These are phyloP conservation scores for Carassius carassius DNA, from an alignment of 2,113 vertebrate genomes.

Conservation along the genomic window DNA sequence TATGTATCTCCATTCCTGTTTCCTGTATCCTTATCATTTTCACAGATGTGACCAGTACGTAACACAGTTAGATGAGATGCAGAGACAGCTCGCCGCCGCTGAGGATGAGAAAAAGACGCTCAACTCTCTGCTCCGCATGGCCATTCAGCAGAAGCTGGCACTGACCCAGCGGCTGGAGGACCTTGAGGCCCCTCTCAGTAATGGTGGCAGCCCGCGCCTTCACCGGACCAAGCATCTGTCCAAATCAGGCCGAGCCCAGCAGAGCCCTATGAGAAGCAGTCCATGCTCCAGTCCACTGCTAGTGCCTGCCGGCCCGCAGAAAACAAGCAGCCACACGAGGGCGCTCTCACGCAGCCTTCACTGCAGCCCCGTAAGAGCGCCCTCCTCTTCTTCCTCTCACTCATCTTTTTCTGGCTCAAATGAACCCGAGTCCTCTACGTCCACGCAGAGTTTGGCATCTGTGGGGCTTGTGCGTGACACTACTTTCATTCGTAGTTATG, in stretches of 20 bases:
- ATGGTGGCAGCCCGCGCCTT: constrained; percentile 74
- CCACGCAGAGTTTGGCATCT: constrained; percentile 54
- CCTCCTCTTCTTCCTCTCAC: constrained; percentile 54
- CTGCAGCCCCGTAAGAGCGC: constrained; percentile 77
- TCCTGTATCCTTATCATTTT: constrained; percentile 25
- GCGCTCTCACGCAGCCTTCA: constrained; percentile 72
- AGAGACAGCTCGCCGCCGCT: constrained; percentile 78
- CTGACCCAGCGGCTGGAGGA: constrained; percentile 80
- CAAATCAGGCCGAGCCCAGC: constrained; percentile 71
- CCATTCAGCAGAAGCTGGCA: constrained; percentile 82
- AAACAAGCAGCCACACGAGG: constrained; percentile 53
- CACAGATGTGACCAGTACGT: constrained; percentile 82
- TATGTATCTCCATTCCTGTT: constrained; percentile 46
- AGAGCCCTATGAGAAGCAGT: constrained; percentile 69
- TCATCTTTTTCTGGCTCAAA: constrained; percentile 43
- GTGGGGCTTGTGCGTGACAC: constrained; percentile 64
- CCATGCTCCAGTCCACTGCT: constrained; percentile 69
- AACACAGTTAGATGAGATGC: constrained; percentile 82
- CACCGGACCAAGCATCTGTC: constrained; percentile 74
- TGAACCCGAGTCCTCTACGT: constrained; percentile 26
- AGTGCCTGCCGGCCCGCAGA: constrained; percentile 45
- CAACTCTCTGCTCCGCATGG: constrained; percentile 81
- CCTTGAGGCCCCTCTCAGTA: constrained; percentile 79
- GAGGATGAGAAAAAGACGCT: constrained; percentile 83
- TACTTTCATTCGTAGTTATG: constrained; percentile 69